phyloP scores from a whole-genome alignment of 2,113 vertebrate species.

The Machaerirhynchus nigripectus region DNA sequence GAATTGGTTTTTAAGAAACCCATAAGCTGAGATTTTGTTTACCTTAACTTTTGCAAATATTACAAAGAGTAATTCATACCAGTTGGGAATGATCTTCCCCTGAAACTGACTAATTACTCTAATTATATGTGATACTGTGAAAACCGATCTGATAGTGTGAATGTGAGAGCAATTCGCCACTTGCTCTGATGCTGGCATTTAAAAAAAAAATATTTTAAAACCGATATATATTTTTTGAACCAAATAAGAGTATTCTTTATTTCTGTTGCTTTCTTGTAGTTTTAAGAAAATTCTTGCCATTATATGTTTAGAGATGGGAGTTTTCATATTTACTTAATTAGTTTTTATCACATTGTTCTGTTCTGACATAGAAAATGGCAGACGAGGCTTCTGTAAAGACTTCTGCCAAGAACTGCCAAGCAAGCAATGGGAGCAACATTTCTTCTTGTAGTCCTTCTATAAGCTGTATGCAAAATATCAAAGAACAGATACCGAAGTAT shows the following conservation, averaged over 20 bases:
- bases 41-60: neutral
- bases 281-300: neutral
- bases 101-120: neutral
- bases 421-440: constrained; percentile 39
- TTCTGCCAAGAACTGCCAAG: constrained; percentile 60
- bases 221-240: neutral
- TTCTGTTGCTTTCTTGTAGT: neutral
- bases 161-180: neutral
- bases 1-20: neutral
- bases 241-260: neutral
- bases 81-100: neutral
- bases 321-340: neutral
- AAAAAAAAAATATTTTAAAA: neutral
- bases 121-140: neutral
- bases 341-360: neutral
- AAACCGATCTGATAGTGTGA: neutral
- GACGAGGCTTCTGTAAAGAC: constrained; percentile 67
- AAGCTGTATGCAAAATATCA: constrained; percentile 24
- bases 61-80: neutral
- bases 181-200: neutral
- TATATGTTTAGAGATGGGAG: neutral
- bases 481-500: constrained; percentile 76
- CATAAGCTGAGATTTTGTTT: neutral
- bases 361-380: constrained; percentile 61
- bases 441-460: constrained; percentile 43